Percentiles rank a stretch among this genome's conserved stretches.
Evolutionary conservation across 2,113 vertebrate genomes (phyloP).

Genomic region (Thalassarche chlororhynchos): DNA sequence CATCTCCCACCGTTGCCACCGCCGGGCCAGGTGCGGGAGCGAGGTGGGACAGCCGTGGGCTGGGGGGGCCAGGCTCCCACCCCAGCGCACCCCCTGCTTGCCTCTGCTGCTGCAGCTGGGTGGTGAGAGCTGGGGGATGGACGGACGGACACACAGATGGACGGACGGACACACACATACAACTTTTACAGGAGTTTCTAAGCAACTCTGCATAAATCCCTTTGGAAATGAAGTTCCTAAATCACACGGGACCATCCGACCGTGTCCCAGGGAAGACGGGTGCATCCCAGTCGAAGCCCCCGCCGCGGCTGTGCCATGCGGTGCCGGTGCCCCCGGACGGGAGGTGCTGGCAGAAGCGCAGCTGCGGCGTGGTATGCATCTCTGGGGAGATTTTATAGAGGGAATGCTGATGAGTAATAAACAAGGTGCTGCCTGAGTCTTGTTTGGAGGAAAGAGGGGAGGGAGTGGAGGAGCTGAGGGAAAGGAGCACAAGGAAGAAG

Average conservation of each 20-base stretch:
- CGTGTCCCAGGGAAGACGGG: rapidly evolving
- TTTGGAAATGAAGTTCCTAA: background rate
- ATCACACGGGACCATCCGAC: background rate
- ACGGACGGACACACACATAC: no score
- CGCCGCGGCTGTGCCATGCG: rapidly evolving
- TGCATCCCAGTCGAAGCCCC: background rate
- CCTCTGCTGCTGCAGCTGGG: background rate
- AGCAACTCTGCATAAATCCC: background rate
- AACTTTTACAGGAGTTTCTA: background rate
- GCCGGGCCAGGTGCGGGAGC: background rate
- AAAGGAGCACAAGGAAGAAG: background rate
- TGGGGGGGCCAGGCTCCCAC: background rate
- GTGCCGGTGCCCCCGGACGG: rapidly evolving
- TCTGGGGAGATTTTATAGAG: background rate
- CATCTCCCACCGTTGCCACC: background rate
- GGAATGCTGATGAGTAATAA: constrained; percentile 20
- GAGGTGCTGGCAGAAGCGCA: background rate
- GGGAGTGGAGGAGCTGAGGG: background rate
- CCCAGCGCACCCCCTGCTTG: no score
- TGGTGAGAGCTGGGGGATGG: background rate
- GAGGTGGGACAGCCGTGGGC: background rate
- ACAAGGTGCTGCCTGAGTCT: constrained; percentile 32
- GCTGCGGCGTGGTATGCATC: background rate
- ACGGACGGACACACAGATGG: rapidly evolving
- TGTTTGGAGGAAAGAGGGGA: background rate